phyloP scores from a whole-genome alignment of 1,140 invertebrate species.

The Zeugodacus cucurbitae region DNA sequence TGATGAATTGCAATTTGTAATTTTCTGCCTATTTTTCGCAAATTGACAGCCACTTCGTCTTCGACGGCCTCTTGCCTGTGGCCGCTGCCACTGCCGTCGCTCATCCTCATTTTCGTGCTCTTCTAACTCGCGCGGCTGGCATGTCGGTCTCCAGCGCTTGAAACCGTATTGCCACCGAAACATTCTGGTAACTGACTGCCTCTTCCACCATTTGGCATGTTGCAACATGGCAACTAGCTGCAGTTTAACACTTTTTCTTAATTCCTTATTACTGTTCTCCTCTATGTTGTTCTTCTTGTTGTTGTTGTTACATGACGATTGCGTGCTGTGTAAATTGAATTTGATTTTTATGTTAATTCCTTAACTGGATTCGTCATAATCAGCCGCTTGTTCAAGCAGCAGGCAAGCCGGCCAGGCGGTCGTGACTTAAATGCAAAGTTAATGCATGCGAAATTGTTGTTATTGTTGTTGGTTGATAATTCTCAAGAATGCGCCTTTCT shows the following conservation, averaged over 20 bases:
- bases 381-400: not conserved
- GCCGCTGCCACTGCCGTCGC: not conserved
- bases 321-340: slow-evolving; percentile 35
- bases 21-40: slow-evolving; percentile 35
- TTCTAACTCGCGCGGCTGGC: not conserved
- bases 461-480: not conserved
- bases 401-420: not conserved
- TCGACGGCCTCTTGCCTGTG: not conserved
- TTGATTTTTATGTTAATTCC: slow-evolving; percentile 36
- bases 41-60: slow-evolving; percentile 34
- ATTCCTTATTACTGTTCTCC: not conserved
- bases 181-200: not conserved
- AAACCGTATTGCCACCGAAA: slow-evolving; percentile 20
- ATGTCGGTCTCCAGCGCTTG: not conserved
- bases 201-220: not conserved
- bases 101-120: not conserved
- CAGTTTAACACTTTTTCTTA: not conserved
- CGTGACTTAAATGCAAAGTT: not conserved
- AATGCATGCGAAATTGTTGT: not conserved
- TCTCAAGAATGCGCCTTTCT: too few relatives aligned
- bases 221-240: not conserved
- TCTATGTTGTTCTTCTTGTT: not conserved
- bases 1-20: slow-evolving; percentile 39
- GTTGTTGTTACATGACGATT: not conserved
- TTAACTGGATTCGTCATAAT: slow-evolving; percentile 35